phyloP scores from a whole-genome alignment of 35 echinoderm and acorn worm genomes.

The Strongylocentrotus purpuratus region DNA sequence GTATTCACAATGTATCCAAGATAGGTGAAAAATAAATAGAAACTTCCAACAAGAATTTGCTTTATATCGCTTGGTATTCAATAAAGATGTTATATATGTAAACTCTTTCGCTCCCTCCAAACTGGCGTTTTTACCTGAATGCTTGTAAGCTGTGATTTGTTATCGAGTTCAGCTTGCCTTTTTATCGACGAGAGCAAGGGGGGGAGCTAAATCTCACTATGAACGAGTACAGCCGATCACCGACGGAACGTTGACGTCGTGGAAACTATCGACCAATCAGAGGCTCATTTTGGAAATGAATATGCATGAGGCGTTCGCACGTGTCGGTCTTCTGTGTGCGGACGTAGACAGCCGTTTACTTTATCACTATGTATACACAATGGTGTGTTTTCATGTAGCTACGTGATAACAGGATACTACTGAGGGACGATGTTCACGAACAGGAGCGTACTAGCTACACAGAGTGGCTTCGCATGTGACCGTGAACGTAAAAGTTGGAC shows the following conservation, averaged over 20 bases:
- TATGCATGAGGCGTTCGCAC: background rate
- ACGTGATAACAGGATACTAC: background rate
- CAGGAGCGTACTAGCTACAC: background rate
- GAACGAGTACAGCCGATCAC: background rate
- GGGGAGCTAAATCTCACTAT: background rate
- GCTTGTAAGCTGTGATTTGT: too few species aligned
- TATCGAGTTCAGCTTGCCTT: background rate
- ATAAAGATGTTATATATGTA: background rate
- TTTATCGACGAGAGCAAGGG: background rate
- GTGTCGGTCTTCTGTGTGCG: background rate
- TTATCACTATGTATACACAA: background rate
- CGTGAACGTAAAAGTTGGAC: background rate
- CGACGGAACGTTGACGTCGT: background rate
- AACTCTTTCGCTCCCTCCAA: background rate
- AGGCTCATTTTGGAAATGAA: background rate
- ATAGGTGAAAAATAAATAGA: constrained; percentile 4
- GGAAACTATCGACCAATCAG: background rate
- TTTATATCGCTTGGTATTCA: background rate
- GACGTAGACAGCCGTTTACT: background rate
- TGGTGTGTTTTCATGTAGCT: background rate
- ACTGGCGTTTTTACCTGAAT: background rate
- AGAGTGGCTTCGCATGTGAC: background rate
- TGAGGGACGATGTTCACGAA: background rate
- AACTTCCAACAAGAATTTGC: background rate
- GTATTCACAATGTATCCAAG: constrained; percentile 30